phyloP scores from a whole-genome alignment of 2,888 invertebrate genomes.

The Tetropium fuscum region DNA sequence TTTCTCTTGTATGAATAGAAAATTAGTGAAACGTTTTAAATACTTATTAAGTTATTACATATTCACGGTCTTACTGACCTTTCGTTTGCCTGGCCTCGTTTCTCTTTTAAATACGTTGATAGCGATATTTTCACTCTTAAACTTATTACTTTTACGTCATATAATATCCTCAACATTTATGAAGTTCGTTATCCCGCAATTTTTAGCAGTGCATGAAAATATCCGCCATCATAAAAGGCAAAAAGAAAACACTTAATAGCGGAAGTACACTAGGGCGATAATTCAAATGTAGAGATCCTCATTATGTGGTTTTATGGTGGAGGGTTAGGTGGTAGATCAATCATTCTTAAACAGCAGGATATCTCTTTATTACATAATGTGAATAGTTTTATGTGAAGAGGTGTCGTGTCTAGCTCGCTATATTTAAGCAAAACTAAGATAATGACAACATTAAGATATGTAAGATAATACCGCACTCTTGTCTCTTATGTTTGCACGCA shows the following conservation, averaged over 20 bases:
- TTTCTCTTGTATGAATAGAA: too few relatives aligned
- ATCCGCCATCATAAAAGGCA: background rate
- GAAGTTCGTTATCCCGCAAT: background rate
- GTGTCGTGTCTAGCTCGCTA: conserved; percentile 41
- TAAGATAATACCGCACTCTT: conserved; percentile 9
- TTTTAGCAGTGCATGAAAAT: background rate
- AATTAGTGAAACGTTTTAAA: too few relatives aligned
- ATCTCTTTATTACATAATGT: conserved; percentile 42
- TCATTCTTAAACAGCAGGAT: conserved; percentile 46
- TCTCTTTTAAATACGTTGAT: too few relatives aligned
- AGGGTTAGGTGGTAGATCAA: conserved; percentile 39
- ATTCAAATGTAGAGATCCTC: background rate
- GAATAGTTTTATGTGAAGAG: conserved; percentile 33
- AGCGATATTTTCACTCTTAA: background rate
- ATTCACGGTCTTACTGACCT: too few relatives aligned
- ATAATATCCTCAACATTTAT: background rate
- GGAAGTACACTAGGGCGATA: background rate
- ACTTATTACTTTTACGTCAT: background rate
- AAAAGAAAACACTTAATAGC: background rate
- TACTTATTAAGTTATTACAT: too few relatives aligned
- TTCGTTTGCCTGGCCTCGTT: too few relatives aligned
- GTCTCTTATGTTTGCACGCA: conserved; percentile 37
- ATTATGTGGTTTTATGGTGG: background rate
- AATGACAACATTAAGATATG: conserved; percentile 26
- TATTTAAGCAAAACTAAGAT: conserved; percentile 36